Evolutionary conservation across 2,797 vertebrate species (phyloP).

Genomic region (Anas bernieri): DNA sequence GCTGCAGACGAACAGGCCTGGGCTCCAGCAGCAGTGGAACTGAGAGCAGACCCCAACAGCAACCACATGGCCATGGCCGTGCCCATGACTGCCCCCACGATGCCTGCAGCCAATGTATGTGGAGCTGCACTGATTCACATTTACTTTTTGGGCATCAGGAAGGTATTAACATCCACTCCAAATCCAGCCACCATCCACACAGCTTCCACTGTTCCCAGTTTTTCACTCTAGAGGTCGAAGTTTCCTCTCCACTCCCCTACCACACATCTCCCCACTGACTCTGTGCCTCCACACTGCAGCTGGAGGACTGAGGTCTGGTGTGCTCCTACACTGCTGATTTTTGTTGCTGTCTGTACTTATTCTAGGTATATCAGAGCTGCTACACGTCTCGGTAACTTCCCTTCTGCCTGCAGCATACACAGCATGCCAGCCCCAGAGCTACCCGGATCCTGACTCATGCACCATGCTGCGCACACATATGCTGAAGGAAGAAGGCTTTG

Average conservation of each 20-base stretch:
- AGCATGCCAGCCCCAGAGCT: neutral
- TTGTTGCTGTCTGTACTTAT: neutral
- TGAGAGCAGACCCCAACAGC: neutral
- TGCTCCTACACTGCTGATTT: accelerated
- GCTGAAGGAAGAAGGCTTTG: neutral
- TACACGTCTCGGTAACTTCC: accelerated
- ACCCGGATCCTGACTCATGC: neutral
- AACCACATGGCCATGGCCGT: accelerated
- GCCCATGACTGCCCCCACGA: accelerated
- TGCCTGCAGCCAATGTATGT: neutral
- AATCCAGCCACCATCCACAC: neutral
- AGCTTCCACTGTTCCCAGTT: neutral
- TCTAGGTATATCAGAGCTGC: accelerated
- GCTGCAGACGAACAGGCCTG: neutral
- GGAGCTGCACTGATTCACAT: accelerated
- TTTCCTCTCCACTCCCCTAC: neutral
- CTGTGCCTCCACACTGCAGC: neutral
- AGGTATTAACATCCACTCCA: neutral
- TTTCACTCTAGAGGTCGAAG: neutral
- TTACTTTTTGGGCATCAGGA: neutral
- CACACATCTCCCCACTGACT: neutral
- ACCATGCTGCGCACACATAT: accelerated
- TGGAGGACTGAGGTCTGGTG: neutral
- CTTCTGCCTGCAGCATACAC: neutral
- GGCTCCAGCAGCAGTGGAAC: neutral